Evolutionary conservation across 2,113 vertebrate species (phyloP).

Genomic region (Daboia siamensis): DNA sequence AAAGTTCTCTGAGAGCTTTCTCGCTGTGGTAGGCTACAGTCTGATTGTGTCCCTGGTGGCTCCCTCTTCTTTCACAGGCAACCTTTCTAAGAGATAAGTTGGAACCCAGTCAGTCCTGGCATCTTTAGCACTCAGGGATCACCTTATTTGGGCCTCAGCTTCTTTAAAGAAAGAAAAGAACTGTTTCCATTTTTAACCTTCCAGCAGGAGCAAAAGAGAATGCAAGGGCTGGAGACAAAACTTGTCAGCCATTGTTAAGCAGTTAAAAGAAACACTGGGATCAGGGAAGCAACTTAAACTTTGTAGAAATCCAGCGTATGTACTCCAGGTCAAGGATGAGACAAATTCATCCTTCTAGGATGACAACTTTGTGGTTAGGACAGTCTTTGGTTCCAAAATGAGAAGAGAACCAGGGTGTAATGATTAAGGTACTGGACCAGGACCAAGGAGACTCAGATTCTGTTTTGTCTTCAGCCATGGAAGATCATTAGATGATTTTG

Average conservation of each 20-base stretch:
- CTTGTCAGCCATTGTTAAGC: constrained; percentile 47
- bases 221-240: constrained; percentile 42
- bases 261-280: not conserved
- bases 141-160: constrained; percentile 87
- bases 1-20: constrained; percentile 70
- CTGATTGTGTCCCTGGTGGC: constrained; percentile 70
- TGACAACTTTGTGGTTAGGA: not conserved
- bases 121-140: constrained; percentile 56
- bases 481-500: not conserved
- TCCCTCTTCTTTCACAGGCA: constrained; percentile 66
- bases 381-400: not conserved
- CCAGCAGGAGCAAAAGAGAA: constrained; percentile 60
- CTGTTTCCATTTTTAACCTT: constrained; percentile 82
- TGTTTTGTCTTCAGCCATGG: not conserved
- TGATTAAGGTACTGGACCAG: not conserved
- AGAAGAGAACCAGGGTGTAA: not conserved
- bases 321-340: not conserved
- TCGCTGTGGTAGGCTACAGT: constrained; percentile 63
- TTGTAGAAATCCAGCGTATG: not conserved
- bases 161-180: constrained; percentile 66
- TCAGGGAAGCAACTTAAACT: no score
- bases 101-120: constrained; percentile 63
- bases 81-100: constrained; percentile 68
- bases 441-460: not conserved
- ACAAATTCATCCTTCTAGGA: not conserved